Evolutionary conservation across 2,888 invertebrate species (phyloP).

Genomic region (Acleris sparsana): DNA sequence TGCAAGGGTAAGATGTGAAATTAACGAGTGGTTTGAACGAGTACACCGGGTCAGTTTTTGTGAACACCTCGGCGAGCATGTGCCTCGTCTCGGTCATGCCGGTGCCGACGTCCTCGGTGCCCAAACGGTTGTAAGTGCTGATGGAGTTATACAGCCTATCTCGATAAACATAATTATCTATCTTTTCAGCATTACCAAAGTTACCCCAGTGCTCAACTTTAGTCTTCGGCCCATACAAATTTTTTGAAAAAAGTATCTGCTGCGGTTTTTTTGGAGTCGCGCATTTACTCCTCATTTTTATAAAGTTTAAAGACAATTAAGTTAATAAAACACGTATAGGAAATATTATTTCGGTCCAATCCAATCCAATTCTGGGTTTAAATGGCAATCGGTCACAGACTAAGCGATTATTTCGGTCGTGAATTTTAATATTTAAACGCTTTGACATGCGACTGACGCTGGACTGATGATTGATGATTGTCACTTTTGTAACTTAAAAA

Average conservation of each 20-base stretch:
- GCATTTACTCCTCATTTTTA: conserved; percentile 60
- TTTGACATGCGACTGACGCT: not conserved
- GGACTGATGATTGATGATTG: too few species aligned
- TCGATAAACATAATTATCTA: conserved; percentile 78
- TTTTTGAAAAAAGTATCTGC: conserved; percentile 76
- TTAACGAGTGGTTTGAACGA: conserved; percentile 74
- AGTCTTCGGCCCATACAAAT: conserved; percentile 63
- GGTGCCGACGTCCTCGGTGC: conserved; percentile 64
- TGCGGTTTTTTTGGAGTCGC: conserved; percentile 71
- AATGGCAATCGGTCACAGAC: too few species aligned
- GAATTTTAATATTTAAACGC: not conserved
- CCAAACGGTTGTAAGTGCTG: conserved; percentile 76
- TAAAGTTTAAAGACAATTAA: conserved; percentile 16
- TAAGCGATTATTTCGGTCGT: too few species aligned
- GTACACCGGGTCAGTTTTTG: conserved; percentile 69
- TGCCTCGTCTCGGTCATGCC: conserved; percentile 72
- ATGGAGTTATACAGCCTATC: conserved; percentile 72
- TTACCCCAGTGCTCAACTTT: conserved; percentile 79
- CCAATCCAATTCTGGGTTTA: too few species aligned
- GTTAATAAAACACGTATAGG: not conserved
- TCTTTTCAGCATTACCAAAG: conserved; percentile 66
- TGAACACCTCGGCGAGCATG: conserved; percentile 74
- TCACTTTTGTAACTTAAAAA: not conserved
- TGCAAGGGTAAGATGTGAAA: conserved; percentile 77
- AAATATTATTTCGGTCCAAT: too few species aligned